phyloP scores from a whole-genome alignment of 2,888 invertebrate species.

The Zaprionus bogoriensis region DNA sequence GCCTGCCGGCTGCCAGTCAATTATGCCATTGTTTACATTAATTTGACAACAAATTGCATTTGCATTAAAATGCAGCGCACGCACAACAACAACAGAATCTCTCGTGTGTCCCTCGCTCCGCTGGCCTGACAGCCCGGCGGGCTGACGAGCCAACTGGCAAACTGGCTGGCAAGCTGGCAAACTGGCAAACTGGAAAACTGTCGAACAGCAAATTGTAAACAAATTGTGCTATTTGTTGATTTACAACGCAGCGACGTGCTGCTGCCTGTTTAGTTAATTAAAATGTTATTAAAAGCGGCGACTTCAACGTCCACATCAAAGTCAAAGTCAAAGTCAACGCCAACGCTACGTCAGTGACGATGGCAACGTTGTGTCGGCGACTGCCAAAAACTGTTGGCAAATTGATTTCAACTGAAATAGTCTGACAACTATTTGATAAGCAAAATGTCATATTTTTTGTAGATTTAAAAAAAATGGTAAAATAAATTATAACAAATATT shows the following conservation, averaged over 20 bases:
- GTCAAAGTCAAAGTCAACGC: constrained; percentile 7
- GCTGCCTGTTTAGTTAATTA: constrained; percentile 55
- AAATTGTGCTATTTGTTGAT: constrained; percentile 35
- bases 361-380: constrained; percentile 23
- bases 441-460: too few relatives aligned
- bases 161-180: background rate
- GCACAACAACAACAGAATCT: constrained; percentile 26
- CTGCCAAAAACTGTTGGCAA: constrained; percentile 29
- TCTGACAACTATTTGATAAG: too few relatives aligned
- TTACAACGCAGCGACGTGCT: constrained; percentile 10
- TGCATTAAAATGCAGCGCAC: constrained; percentile 59
- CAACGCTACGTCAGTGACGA: background rate
- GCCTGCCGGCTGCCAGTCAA: constrained; percentile 37
- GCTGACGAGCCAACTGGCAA: too few relatives aligned
- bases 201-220: constrained; percentile 25
- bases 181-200: background rate
- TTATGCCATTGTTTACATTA: constrained; percentile 67
- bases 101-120: background rate
- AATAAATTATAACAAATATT: too few relatives aligned
- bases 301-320: constrained; percentile 27
- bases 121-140: too few relatives aligned
- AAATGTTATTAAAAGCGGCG: constrained; percentile 57
- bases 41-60: constrained; percentile 59
- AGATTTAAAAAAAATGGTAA: too few relatives aligned
- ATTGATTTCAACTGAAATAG: constrained; percentile 14